Conservation (phyloP, 1,140 invertebrate species). For the Meteorus sp. region DNA sequence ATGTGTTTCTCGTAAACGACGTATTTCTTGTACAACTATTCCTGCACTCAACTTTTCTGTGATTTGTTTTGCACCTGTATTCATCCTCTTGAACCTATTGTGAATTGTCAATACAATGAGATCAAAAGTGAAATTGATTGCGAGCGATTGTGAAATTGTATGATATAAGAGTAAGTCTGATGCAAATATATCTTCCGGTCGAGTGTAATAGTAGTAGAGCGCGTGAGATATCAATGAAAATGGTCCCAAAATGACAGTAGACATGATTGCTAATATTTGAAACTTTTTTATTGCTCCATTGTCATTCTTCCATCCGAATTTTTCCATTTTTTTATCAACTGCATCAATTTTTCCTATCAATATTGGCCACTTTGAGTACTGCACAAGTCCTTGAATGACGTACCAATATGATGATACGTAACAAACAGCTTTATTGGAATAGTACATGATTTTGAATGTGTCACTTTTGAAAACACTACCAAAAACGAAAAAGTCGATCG, state of each 20-base stretch:
- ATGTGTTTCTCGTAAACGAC: constrained; percentile 35
- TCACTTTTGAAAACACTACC: constrained; percentile 38
- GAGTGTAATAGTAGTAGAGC: constrained; percentile 38
- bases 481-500: constrained; percentile 40
- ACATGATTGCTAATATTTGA: constrained; percentile 30
- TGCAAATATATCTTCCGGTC: constrained; percentile 37
- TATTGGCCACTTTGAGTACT: constrained; percentile 39
- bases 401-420: constrained; percentile 43
- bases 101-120: constrained; percentile 33
- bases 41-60: constrained; percentile 8
- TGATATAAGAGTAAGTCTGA: constrained; percentile 43
- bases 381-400: constrained; percentile 33
- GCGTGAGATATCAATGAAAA: constrained; percentile 30
- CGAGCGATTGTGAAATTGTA: constrained; percentile 37
- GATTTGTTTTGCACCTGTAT: constrained; percentile 29
- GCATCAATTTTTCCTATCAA: constrained; percentile 33
- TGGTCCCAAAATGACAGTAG: constrained; percentile 29
- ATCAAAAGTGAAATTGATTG: constrained; percentile 40
- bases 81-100: constrained; percentile 33
- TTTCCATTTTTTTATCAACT: constrained; percentile 33
- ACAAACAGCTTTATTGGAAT: constrained; percentile 36
- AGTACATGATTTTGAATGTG: constrained; percentile 45
- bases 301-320: constrained; percentile 21
- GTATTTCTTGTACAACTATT: constrained; percentile 35
- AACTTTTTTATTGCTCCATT: constrained; percentile 24